A percentile compares a stretch with the other conserved stretches of the same genome.
phyloP scores from a whole-genome alignment of 1,140 invertebrate species.

The Drosophila melanica region DNA sequence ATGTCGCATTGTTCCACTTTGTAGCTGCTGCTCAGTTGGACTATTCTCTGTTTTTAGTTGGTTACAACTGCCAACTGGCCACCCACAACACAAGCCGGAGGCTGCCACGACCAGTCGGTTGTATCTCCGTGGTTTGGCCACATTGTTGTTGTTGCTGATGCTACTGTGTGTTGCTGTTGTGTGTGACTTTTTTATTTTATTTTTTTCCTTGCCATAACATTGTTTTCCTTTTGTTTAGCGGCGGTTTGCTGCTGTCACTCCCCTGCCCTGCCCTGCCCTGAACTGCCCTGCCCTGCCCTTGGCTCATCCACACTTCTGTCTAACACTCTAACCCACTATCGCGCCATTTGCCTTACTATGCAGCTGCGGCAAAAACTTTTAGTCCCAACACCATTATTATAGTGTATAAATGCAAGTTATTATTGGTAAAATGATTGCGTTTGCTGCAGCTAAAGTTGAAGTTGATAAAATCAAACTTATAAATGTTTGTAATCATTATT shows the following conservation, averaged over 20 bases:
- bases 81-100: constrained; percentile 13
- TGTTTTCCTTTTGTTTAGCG: constrained; percentile 75
- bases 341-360: constrained; percentile 25
- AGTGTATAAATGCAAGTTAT: constrained; percentile 31
- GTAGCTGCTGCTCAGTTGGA: constrained; percentile 35
- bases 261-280: too few species aligned
- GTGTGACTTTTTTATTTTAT: constrained; percentile 42
- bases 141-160: constrained; percentile 28
- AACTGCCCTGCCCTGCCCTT: neutral
- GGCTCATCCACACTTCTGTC: constrained; percentile 7
- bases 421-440: constrained; percentile 12
- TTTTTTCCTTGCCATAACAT: constrained; percentile 66
- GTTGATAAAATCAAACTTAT: neutral
- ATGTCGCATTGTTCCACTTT: constrained; percentile 78
- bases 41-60: constrained; percentile 7
- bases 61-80: constrained; percentile 16
- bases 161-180: constrained; percentile 46
- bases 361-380: constrained; percentile 60
- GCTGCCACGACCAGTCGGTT: constrained; percentile 23
- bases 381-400: constrained; percentile 24
- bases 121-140: constrained; percentile 40
- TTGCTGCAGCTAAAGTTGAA: neutral
- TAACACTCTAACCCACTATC: constrained; percentile 7
- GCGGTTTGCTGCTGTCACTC: constrained; percentile 35
- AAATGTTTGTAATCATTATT: neutral